Conservation (phyloP, 1,140 invertebrate genomes). For the Drosophila melanica region DNA sequence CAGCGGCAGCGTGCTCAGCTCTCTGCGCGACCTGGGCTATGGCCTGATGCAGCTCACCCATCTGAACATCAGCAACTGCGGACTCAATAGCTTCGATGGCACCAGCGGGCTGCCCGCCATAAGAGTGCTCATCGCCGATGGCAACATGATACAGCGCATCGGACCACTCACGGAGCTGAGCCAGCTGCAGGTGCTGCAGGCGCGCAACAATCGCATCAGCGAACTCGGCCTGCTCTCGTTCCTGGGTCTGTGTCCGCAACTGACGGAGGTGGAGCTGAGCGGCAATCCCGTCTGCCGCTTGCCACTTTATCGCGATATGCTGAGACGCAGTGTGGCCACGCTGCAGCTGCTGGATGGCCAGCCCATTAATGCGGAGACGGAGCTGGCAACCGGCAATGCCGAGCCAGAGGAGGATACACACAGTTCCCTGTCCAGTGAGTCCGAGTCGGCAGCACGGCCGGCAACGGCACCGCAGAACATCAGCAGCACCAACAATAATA, state of each 20-base stretch:
- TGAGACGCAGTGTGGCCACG: slow-evolving; percentile 82
- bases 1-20: slow-evolving; percentile 87
- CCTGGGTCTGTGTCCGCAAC: slow-evolving; percentile 83
- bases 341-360: slow-evolving; percentile 83
- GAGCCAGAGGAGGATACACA: slow-evolving; percentile 45
- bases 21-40: slow-evolving; percentile 88
- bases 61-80: slow-evolving; percentile 87
- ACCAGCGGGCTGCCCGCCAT: slow-evolving; percentile 86
- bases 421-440: slow-evolving; percentile 65
- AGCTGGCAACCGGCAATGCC: not conserved
- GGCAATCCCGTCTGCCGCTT: slow-evolving; percentile 83
- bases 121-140: slow-evolving; percentile 86
- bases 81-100: slow-evolving; percentile 87
- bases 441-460: slow-evolving; percentile 51
- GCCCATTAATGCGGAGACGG: slow-evolving; percentile 26
- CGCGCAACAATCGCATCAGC: slow-evolving; percentile 82
- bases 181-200: slow-evolving; percentile 65
- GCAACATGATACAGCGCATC: slow-evolving; percentile 86
- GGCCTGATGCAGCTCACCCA: slow-evolving; percentile 86
- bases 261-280: slow-evolving; percentile 83
- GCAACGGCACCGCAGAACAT: slow-evolving; percentile 54
- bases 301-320: slow-evolving; percentile 75
- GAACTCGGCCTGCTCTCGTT: slow-evolving; percentile 83
- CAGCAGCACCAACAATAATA: not conserved
- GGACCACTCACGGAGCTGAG: slow-evolving; percentile 85